Evolutionary conservation across 1,140 invertebrate genomes (phyloP).

Genomic region (Akabosia matsudoensis): DNA sequence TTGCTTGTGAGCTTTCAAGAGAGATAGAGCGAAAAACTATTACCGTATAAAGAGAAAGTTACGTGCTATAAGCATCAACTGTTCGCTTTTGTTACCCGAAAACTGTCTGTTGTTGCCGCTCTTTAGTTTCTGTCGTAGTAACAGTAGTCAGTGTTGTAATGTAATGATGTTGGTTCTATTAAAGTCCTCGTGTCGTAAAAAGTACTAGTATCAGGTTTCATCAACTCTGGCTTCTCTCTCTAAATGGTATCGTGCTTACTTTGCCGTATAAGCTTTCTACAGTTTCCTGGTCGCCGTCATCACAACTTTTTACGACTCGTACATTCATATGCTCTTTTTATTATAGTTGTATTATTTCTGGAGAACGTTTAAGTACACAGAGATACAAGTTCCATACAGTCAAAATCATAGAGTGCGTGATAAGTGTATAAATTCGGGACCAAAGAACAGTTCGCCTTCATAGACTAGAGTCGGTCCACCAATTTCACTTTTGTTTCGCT

Average conservation of each 20-base stretch:
- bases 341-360: too few species aligned
- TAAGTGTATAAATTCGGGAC: neutral
- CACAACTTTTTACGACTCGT: neutral
- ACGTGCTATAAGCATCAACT: too few species aligned
- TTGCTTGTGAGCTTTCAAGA: too few species aligned
- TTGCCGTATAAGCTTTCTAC: neutral
- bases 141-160: neutral
- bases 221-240: neutral
- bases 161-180: slow-evolving; percentile 8
- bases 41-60: too few species aligned
- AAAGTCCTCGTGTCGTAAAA: slow-evolving; percentile 17
- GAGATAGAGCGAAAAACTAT: too few species aligned
- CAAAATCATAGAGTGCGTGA: neutral
- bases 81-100: too few species aligned
- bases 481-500: neutral
- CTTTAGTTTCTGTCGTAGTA: neutral
- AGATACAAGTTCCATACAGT: neutral
- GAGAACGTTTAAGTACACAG: too few species aligned
- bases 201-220: slow-evolving; percentile 20
- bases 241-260: too few species aligned
- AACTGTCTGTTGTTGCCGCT: neutral
- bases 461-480: neutral
- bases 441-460: neutral
- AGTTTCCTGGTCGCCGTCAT: neutral
- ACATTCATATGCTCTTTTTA: too few species aligned